These are phyloP conservation scores for Sebastes taczanowskii DNA, from an alignment of 2,797 vertebrate species.

Conservation along the genomic window DNA sequence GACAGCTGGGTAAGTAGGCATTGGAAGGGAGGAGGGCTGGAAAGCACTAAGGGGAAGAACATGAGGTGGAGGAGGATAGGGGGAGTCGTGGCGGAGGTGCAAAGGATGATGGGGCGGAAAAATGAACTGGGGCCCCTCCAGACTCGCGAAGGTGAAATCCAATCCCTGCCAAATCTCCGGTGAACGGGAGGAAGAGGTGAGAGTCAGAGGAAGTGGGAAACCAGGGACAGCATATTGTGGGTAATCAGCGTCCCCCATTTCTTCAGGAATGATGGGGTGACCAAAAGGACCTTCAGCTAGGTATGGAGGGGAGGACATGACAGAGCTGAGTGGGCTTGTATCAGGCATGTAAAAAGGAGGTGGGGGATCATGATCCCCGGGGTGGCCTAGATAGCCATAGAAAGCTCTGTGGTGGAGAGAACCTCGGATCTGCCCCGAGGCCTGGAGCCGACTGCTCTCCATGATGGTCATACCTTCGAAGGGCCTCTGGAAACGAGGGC, in stretches of 20 bases:
- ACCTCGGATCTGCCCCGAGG: conserved; percentile 92
- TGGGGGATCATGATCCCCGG: conserved; percentile 85
- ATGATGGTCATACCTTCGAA: conserved; percentile 91
- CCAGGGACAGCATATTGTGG: conserved; percentile 90
- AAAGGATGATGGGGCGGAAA: conserved; percentile 92
- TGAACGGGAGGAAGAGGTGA: conserved; percentile 91
- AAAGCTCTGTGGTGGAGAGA: conserved; percentile 90
- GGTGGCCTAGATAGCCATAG: conserved; percentile 95
- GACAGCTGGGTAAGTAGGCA: conserved; percentile 94
- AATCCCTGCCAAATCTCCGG: conserved; percentile 95
- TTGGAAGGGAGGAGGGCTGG: conserved; percentile 82
- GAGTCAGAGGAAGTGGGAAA: conserved; percentile 93
- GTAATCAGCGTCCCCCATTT: conserved; percentile 89
- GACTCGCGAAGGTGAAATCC: conserved; percentile 92
- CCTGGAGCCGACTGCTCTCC: conserved; percentile 91
- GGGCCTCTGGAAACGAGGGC: conserved; percentile 94
- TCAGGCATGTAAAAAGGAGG: conserved; percentile 98
- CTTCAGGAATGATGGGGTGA: conserved; percentile 95
- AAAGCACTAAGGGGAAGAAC: conserved; percentile 88
- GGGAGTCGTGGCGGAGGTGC: conserved; percentile 87
- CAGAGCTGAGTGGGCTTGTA: conserved; percentile 96
- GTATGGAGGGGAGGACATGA: conserved; percentile 96
- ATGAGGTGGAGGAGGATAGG: conserved; percentile 89
- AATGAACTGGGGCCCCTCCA: conserved; percentile 93
- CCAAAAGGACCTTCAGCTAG: conserved; percentile 93